Evolutionary conservation across 2,113 vertebrate genomes (phyloP).

Genomic region (Rhinolophus ferrumequinum): DNA sequence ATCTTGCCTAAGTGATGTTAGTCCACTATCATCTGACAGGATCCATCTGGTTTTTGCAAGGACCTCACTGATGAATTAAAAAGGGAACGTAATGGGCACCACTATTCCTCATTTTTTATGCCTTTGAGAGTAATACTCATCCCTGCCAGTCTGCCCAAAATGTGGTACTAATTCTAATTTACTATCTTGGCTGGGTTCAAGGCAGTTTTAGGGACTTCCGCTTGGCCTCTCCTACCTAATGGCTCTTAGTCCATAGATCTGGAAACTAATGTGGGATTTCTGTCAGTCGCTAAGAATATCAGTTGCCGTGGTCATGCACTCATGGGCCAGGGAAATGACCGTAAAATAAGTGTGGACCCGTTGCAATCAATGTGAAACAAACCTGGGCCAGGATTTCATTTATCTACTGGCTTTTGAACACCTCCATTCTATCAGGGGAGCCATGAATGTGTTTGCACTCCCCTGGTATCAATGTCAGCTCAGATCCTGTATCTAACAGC

Average conservation of each 20-base stretch:
- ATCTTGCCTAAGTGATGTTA: not conserved
- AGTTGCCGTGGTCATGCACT: not conserved
- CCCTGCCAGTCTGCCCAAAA: not conserved
- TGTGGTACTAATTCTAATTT: not conserved
- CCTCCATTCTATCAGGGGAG: not conserved
- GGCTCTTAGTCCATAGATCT: not conserved
- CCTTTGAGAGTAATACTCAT: not conserved
- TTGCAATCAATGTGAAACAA: not conserved
- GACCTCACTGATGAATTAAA: not conserved
- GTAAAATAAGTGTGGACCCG: not conserved
- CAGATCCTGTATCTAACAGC: no score
- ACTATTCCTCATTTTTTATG: not conserved
- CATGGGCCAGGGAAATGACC: not conserved
- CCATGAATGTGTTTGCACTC: not conserved
- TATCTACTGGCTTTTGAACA: not conserved
- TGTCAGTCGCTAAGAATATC: not conserved
- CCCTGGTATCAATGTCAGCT: not conserved
- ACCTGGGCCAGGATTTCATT: not conserved
- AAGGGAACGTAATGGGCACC: no score
- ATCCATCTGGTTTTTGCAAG: not conserved
- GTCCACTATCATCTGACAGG: not conserved
- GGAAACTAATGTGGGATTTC: not conserved
- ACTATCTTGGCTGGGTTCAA: not conserved
- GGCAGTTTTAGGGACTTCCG: not conserved
- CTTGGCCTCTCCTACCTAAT: not conserved